Base-by-base conservation (phyloP, 2,113 vertebrate genomes). In the Protobothrops flavoviridis region DNA sequence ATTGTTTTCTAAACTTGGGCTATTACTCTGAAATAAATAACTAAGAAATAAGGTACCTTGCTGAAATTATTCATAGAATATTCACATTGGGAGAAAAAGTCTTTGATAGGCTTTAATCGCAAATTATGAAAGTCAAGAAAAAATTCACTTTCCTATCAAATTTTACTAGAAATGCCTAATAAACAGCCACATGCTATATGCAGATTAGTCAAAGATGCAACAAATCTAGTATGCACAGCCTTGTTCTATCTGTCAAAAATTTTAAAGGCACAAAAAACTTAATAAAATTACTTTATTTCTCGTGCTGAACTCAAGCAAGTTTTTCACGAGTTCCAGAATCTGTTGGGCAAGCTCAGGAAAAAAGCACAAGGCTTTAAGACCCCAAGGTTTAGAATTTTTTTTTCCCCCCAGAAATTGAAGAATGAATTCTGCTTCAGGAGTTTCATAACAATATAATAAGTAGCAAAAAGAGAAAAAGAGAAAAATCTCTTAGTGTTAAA, bases 161-260 rank as follows among this genome's bases (percentile, higher is more conserved):
- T 1, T 91, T 92, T 7, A 61, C 90, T 93, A 87, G 86, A 94
- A 50, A 92, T 88, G 6, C 0, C 1, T 91, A 93, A 94, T 91
- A 89, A 59, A 85, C 6, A 74, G n/a, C 69, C n/a, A 39, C 33
- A 39, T 81, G 69, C 7, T 39, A 81, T 81, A 9, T 39, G 39
- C 69, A 81, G 39, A 81, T 81, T 81, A 81, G 33, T 81, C 69
- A 39, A 64, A 74, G 5, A 5, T 81, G 33, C 33, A 39, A 81
- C 69, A 21, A 39, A 81, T 81, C 33, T 74, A 15, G n/a, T 7
- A 74, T 39, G n/a, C 69, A 74, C 33, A 74, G n/a, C n/a, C 15
- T 74, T 74, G 13, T 74, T 74, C 69, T 74, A 20, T 17, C 69
- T 15, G 1, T 74, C n/a, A 74, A 33, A 17, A 39, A 15, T 33